Evolutionary conservation across 2,113 vertebrate genomes (phyloP), one percentile per base, ranked within the genome.

Genomic region (Gobius niger): DNA sequence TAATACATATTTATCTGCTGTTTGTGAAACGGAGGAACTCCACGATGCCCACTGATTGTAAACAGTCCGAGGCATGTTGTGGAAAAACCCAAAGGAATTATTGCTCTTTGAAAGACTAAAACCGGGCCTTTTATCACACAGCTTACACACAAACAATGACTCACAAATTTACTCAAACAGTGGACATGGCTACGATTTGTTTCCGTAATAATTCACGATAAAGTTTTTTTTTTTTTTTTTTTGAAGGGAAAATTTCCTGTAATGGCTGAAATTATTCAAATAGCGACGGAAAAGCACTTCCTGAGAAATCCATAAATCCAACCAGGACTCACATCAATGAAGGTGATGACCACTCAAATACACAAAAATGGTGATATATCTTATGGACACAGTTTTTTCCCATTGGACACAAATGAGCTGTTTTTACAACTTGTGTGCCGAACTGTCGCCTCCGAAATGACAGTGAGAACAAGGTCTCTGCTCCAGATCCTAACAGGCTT

Each of bases 251-350:
- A 51, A 47, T 60, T 70, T 41, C 57, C 64, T 44, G 51, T 44
- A 62, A 78, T 66, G 77, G 76, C 69, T 77, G 68, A 67, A 68
- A 73, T 46, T 63, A 80, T 67, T 78, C 24, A 56, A 41, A 72
- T 34, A 62, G 56, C 49, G 65, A 70, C 13, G 68, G 62, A 57
- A 73, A 75, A 50, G 50, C 62, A 84, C 56, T 76, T 92, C 92
- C 91, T 91, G 91, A 93, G 90, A 84, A 88, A 82, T 84, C 77
- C 66, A 68, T 82, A 82, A 34, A 82, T 82, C 76, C 75, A 75
- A 84, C 70, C 77, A 84, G 76, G 76, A 86, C 82, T 81, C 82
- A 81, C 76, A 76, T 77, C 66, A 34, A 59, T 66, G 67, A 70
- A 73, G 54, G 65, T 76, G 71, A 63, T 76, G 69, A 63, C 56